A percentile compares a stretch with the other conserved stretches of the same genome.
Conservation (phyloP, 2,888 invertebrate species). For the Protophormia terraenovae region DNA sequence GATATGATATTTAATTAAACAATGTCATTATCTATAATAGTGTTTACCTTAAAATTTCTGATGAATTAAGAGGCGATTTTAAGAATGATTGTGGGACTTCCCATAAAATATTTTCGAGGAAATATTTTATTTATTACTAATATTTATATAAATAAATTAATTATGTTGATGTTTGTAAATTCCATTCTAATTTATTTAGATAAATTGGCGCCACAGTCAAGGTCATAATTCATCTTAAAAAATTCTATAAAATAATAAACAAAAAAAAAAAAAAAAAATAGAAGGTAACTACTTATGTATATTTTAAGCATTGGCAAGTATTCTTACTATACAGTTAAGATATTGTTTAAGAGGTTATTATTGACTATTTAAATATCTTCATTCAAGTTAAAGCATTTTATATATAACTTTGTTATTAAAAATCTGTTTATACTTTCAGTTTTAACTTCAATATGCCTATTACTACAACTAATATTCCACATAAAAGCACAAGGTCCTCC, state of each 20-base stretch:
- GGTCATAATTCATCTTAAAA: too few species aligned
- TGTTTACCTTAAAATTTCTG: neutral
- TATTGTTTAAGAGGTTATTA: too few species aligned
- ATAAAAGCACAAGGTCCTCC: constrained; percentile 34
- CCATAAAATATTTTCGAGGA: neutral
- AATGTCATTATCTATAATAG: neutral
- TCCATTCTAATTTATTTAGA: neutral
- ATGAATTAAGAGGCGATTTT: neutral
- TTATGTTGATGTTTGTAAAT: neutral
- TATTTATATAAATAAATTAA: neutral
- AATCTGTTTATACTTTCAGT: neutral
- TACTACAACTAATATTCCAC: neutral
- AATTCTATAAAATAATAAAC: too few species aligned
- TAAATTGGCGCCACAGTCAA: neutral
- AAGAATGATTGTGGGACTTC: neutral
- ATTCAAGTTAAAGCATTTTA: too few species aligned
- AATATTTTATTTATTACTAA: neutral
- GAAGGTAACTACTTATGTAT: too few species aligned
- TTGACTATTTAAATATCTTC: too few species aligned
- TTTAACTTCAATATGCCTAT: neutral
- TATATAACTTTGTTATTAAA: neutral
- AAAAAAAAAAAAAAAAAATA: too few species aligned
- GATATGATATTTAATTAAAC: neutral
- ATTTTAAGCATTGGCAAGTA: too few species aligned
- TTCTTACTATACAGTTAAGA: too few species aligned